Evolutionary conservation across 35 echinoderm and acorn worm species (phyloP).

Genomic region (Ophiothrix spiculata): DNA sequence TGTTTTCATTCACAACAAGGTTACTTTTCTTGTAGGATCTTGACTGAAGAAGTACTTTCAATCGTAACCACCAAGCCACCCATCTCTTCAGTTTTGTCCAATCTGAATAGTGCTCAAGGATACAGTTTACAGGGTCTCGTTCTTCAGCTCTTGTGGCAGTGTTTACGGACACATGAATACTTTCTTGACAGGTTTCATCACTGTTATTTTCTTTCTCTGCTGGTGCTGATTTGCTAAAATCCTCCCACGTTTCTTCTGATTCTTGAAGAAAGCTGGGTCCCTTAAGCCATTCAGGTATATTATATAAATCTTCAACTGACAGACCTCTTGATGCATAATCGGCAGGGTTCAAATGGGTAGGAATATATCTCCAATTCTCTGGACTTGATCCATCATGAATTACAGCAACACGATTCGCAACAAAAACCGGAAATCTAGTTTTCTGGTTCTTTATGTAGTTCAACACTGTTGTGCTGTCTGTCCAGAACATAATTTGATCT

Average conservation of each 20-base stretch:
- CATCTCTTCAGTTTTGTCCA: background rate
- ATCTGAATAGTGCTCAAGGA: background rate
- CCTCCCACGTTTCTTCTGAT: conserved; percentile 17
- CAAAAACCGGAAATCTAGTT: conserved; percentile 45
- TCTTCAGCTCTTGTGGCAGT: background rate
- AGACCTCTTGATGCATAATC: background rate
- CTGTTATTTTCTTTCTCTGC: background rate
- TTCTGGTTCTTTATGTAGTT: conserved; percentile 49
- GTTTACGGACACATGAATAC: background rate
- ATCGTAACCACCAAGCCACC: background rate
- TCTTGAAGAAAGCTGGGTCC: conserved; percentile 49
- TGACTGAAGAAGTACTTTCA: background rate
- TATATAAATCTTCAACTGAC: background rate
- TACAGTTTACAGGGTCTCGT: background rate
- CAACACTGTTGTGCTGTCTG: conserved; percentile 56
- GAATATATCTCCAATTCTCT: background rate
- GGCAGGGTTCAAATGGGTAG: background rate
- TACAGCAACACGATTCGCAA: conserved; percentile 28
- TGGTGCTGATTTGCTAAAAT: background rate
- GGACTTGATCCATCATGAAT: conserved; percentile 38
- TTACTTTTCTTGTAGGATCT: background rate
- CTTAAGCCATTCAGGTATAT: background rate
- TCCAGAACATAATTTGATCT: conserved; percentile 43
- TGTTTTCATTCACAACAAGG: background rate
- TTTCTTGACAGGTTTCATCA: no score